Evolutionary conservation across 2,888 invertebrate species (phyloP), one percentile per base, ranked within the genome.

Genomic region (Lasioglossum pauxillum): DNA sequence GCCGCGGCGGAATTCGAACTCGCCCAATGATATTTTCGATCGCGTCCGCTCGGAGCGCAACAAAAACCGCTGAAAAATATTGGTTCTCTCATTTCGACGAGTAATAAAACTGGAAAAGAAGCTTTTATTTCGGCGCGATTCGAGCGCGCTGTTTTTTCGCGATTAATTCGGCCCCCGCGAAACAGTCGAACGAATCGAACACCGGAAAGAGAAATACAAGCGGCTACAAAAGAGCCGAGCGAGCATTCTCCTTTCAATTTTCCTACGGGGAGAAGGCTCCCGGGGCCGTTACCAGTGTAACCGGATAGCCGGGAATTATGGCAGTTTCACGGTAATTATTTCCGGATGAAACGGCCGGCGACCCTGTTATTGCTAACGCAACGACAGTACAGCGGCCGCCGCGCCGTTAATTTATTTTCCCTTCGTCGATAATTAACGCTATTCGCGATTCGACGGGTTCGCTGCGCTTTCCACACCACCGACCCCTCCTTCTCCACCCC

Each of bases 271-370:
- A 31, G 67, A 78, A 41, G 49, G 46, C 67, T 23, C 46, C 19
- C 19, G 16, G 53, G 35, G 16, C 23, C 38, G 53, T 41, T 72
- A 23, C 41, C 38, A 41, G 71, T 38, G 53, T 35, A 74, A 44
- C 49, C 14, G 75, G 78, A 71, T 71, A 41, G 64, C 31, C 67
- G 35, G 75, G 76, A 84, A 85, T 84, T 84, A 84, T 84, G 75
- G 73, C 27, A 46, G 79, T 67, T 75, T 84, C 84, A 27, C 79
- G 85, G 76, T 85, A 85, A 85, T 84, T 83, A 73, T 69, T 67
- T 64, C 74, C 44, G 72, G 53, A 19, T 49, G 78, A 67, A 78
- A 74, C 82, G 57, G 27, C 57, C 69, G 27, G 60, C 27, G 64
- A 49, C 67, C 57, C 53, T 46, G 74, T 80, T 82, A 82, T 82